Evolutionary conservation across 2,113 vertebrate genomes (phyloP).

Genomic region (Podarcis cretensis): DNA sequence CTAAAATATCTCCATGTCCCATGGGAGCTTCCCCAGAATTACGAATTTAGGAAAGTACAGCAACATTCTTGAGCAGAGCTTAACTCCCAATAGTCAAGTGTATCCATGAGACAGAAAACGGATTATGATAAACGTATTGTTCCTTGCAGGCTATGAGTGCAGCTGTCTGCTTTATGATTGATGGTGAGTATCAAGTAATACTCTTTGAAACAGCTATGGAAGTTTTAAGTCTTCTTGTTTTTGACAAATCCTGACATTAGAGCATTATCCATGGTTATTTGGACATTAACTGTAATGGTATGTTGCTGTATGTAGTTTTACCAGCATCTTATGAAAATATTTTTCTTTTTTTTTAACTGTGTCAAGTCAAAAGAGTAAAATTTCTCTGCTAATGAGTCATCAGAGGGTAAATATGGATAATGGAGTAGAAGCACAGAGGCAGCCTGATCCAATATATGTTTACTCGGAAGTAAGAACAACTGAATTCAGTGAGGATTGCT

Average conservation of each 20-base stretch:
- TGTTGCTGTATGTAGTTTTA: neutral
- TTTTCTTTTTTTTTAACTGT: too few species aligned
- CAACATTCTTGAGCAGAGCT: neutral
- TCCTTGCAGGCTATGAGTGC: slow-evolving; percentile 95
- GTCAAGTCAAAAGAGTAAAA: neutral
- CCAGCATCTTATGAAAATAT: neutral
- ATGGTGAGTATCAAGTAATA: slow-evolving; percentile 80
- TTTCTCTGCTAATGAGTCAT: neutral
- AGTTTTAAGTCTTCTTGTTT: neutral
- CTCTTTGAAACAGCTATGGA: neutral
- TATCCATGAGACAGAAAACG: slow-evolving; percentile 15
- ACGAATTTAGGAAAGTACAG: neutral
- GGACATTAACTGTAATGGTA: neutral
- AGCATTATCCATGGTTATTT: neutral
- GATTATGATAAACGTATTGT: slow-evolving; percentile 31
- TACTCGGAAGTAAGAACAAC: neutral
- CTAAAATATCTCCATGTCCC: neutral
- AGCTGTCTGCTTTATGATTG: slow-evolving; percentile 97
- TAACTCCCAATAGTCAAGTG: neutral
- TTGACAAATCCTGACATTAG: neutral
- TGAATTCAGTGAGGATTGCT: neutral
- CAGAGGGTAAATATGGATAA: neutral
- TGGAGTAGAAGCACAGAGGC: neutral
- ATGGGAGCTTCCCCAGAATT: neutral
- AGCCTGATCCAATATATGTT: neutral